Evolutionary conservation across 2,113 vertebrate species (phyloP).

Genomic region (Malurus alboscapulatus): DNA sequence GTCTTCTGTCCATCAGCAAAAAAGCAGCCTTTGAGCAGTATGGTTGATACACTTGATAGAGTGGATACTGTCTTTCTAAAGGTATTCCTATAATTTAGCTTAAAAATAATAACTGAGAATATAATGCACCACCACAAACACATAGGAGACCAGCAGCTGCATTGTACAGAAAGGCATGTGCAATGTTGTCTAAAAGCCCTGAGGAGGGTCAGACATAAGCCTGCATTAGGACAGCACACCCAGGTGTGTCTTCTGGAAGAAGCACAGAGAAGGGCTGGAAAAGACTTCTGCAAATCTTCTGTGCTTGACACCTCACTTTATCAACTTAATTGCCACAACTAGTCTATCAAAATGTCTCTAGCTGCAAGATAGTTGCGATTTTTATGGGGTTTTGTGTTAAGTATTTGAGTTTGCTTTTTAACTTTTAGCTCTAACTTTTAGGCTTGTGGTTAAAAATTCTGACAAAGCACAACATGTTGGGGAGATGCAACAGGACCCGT

Average conservation of each 20-base stretch:
- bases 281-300: neutral
- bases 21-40: neutral
- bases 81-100: neutral
- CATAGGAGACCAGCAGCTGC: neutral
- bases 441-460: neutral
- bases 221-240: neutral
- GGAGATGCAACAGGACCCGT: rapidly evolving
- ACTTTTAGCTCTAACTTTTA: neutral
- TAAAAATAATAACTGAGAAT: neutral
- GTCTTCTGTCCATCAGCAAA: neutral
- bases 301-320: neutral
- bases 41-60: slow-evolving; percentile 48
- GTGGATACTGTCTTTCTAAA: slow-evolving; percentile 30
- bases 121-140: neutral
- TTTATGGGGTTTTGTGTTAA: neutral
- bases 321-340: neutral
- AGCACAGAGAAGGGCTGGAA: neutral
- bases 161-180: neutral
- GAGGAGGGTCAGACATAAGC: neutral
- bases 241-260: neutral
- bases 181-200: neutral
- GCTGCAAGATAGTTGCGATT: neutral
- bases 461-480: neutral
- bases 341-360: neutral
- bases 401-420: neutral